Percentiles rank a stretch among this genome's conserved stretches.
These are phyloP conservation scores for Magallana ariakensis DNA, from an alignment of 1,140 invertebrate genomes.

Conservation along the genomic window DNA sequence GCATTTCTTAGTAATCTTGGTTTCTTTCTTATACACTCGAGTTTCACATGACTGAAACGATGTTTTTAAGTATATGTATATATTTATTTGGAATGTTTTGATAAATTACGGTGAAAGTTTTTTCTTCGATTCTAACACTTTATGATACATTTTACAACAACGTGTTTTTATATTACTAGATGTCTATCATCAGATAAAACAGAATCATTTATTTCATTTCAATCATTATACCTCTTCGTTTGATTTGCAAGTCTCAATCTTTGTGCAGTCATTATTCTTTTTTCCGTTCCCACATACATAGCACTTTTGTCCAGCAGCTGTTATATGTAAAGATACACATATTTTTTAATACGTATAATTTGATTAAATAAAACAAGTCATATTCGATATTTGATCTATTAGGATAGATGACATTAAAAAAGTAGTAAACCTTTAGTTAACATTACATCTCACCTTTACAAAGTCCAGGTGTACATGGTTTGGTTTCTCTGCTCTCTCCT, in stretches of 20 bases:
- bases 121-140: too few species aligned
- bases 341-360: too few species aligned
- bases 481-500: not conserved
- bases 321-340: too few species aligned
- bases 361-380: not conserved
- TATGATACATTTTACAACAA: too few species aligned
- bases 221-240: not conserved
- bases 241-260: not conserved
- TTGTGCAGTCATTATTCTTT: not conserved
- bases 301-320: not conserved
- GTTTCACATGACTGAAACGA: slow-evolving; percentile 11
- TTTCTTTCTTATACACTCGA: not conserved
- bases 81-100: too few species aligned
- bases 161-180: too few species aligned
- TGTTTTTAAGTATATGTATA: not conserved
- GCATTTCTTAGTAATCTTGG: slow-evolving; percentile 4
- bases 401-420: not conserved
- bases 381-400: not conserved
- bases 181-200: too few species aligned
- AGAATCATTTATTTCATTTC: too few species aligned
- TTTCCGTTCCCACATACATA: not conserved
- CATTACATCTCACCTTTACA: not conserved
- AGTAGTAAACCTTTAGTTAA: not conserved
- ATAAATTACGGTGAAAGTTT: too few species aligned
- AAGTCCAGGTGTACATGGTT: not conserved